phyloP scores from a whole-genome alignment of 2,113 vertebrate species.

The Lepidothrix coronata region DNA sequence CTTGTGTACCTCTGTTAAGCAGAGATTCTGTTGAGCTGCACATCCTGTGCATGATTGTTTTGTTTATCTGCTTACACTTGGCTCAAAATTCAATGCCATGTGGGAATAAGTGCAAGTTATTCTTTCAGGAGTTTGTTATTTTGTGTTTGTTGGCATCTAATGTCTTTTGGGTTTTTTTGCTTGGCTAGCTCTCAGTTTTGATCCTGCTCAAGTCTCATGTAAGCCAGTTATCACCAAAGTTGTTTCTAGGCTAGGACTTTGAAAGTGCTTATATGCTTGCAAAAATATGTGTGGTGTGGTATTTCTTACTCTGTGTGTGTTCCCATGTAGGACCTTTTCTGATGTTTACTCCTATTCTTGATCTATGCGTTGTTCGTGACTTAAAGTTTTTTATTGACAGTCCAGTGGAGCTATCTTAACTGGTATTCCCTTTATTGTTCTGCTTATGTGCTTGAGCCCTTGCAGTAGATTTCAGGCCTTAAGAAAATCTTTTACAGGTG shows the following conservation, averaged over 20 bases:
- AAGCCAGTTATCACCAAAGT: neutral
- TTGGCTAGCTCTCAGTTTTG: neutral
- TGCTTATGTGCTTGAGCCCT: neutral
- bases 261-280: neutral
- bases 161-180: neutral
- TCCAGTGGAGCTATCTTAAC: neutral
- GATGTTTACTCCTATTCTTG: neutral
- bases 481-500: neutral
- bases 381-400: neutral
- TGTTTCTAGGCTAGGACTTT: neutral
- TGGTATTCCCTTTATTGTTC: neutral
- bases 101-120: neutral
- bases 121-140: neutral
- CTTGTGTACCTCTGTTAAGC: neutral
- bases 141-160: neutral
- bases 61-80: neutral
- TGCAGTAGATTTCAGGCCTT: neutral
- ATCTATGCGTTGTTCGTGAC: rapidly evolving
- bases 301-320: neutral
- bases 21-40: neutral
- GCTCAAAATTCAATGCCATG: neutral
- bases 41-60: neutral
- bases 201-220: neutral
- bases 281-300: neutral
- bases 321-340: neutral